Percentiles rank a stretch among this genome's conserved stretches.
Conservation (phyloP, 2,113 vertebrate genomes). For the Nestor notabilis region DNA sequence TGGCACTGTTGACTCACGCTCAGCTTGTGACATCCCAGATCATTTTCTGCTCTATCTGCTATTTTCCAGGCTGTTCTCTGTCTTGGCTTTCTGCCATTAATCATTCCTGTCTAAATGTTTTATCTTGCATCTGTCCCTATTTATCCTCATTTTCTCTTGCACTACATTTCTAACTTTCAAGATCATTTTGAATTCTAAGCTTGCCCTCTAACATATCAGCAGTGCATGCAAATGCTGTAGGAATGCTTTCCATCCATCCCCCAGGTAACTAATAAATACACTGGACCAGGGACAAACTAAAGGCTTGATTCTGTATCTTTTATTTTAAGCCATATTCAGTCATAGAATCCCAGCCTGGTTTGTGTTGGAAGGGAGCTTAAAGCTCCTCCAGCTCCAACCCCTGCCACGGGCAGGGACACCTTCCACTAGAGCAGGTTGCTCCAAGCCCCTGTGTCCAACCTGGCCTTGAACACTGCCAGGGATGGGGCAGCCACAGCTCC, state of each 20-base stretch:
- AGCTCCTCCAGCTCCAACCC: neutral
- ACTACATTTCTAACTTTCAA: neutral
- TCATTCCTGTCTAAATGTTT: neutral
- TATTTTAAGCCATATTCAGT: neutral
- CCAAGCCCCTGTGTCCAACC: no score
- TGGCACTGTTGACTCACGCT: constrained; percentile 21
- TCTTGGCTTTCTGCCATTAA: neutral
- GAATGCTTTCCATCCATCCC: neutral
- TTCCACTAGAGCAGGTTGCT: neutral
- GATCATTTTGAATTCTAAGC: neutral
- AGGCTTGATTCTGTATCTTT: neutral
- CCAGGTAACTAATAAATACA: neutral
- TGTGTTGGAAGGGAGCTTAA: neutral
- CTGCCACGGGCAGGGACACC: neutral
- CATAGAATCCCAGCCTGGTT: neutral
- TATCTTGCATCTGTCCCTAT: neutral
- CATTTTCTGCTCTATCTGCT: constrained; percentile 29
- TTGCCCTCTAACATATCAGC: neutral
- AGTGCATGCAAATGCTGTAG: neutral
- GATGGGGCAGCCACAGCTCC: no score
- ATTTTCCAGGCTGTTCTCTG: neutral
- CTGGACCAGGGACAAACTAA: neutral
- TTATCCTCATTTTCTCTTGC: neutral
- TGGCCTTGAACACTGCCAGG: neutral
- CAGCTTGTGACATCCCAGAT: constrained; percentile 31